Conservation (phyloP, 1,140 invertebrate genomes). For the Diachasmimorpha longicaudata region DNA sequence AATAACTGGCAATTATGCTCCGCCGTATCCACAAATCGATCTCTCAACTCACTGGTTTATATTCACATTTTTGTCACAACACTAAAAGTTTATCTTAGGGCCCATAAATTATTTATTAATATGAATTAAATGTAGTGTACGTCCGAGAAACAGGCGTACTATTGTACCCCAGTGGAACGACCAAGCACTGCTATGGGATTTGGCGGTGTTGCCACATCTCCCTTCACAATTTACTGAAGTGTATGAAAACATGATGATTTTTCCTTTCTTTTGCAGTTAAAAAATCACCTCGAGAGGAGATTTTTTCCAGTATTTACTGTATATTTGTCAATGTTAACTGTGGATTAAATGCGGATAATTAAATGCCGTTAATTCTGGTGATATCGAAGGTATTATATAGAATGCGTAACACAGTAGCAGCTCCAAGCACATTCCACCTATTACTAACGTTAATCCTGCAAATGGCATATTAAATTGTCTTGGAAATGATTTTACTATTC, state of each 20-base stretch:
- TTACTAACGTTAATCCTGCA: slow-evolving; percentile 48
- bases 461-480: slow-evolving; percentile 42
- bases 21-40: neutral
- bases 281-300: neutral
- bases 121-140: neutral
- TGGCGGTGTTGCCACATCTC: neutral
- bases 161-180: neutral
- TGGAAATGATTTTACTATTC: slow-evolving; percentile 1
- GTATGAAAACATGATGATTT: neutral
- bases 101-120: neutral
- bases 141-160: neutral
- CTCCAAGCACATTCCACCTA: slow-evolving; percentile 60
- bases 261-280: neutral
- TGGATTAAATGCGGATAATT: neutral
- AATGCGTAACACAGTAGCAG: slow-evolving; percentile 63
- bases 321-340: neutral
- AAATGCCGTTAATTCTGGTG: neutral
- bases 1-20: neutral
- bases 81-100: neutral
- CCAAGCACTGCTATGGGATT: neutral
- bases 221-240: neutral
- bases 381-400: slow-evolving; percentile 55
- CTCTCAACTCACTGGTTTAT: neutral
- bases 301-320: neutral
- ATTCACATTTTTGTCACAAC: neutral